phyloP scores from a whole-genome alignment of 2,888 invertebrate species.

The Allygus modestus region DNA sequence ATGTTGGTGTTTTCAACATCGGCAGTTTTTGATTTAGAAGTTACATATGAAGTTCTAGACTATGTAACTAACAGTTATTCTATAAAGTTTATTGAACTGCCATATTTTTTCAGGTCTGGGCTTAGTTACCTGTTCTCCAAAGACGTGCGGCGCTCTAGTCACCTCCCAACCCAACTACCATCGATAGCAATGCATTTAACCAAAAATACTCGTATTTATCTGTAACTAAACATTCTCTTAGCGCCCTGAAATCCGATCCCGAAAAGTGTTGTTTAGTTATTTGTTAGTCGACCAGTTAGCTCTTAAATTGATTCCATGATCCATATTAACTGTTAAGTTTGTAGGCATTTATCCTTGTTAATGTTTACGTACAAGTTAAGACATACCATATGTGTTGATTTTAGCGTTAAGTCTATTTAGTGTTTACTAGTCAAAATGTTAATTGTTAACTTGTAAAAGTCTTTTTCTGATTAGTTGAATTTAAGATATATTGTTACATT shows the following conservation, averaged over 20 bases:
- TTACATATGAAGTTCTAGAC: no score
- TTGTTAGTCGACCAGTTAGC: constrained; percentile 24
- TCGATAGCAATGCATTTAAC: constrained; percentile 54
- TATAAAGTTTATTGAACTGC: neutral
- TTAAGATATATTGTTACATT: neutral
- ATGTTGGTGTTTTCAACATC: no score
- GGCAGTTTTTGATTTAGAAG: no score
- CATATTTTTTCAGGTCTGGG: constrained; percentile 36
- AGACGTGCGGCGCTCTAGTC: constrained; percentile 5
- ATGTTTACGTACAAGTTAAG: neutral
- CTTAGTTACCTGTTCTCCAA: neutral
- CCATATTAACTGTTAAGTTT: constrained; percentile 40
- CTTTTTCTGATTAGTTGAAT: neutral
- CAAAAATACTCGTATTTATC: constrained; percentile 40
- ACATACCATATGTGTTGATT: neutral
- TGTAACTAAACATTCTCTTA: constrained; percentile 11
- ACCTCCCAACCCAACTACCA: constrained; percentile 26
- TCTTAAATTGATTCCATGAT: constrained; percentile 8
- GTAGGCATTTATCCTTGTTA: constrained; percentile 41
- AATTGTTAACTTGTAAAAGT: neutral
- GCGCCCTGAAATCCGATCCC: neutral
- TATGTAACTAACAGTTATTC: no score
- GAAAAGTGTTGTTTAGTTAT: constrained; percentile 19
- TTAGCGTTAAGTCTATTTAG: constrained; percentile 12
- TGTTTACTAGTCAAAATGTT: constrained; percentile 39